phyloP scores from a whole-genome alignment of 2,797 vertebrate genomes.

The Enteromius mattozi region DNA sequence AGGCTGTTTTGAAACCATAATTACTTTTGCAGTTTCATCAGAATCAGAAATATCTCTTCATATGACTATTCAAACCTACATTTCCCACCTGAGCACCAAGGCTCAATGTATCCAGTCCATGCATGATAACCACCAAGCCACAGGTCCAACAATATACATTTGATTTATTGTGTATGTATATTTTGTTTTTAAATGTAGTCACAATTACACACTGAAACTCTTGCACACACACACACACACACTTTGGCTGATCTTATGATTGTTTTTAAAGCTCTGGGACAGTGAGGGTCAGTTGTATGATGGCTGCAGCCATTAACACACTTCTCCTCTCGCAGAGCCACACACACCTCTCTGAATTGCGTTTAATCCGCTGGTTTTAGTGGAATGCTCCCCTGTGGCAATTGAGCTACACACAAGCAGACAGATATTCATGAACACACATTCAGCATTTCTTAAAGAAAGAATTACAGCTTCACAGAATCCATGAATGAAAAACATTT shows the following conservation, averaged over 20 bases:
- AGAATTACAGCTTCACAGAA: neutral
- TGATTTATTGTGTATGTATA: neutral
- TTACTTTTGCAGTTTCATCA: neutral
- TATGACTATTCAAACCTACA: neutral
- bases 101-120: neutral
- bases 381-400: slow-evolving; percentile 23
- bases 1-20: neutral
- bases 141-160: neutral
- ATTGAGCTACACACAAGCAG: slow-evolving; percentile 1
- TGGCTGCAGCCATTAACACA: slow-evolving; percentile 14
- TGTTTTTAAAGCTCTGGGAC: slow-evolving; percentile 5
- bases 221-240: neutral
- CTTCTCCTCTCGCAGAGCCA: neutral
- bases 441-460: neutral
- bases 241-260: slow-evolving; percentile 14
- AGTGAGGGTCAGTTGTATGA: slow-evolving; percentile 7
- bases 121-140: neutral
- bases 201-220: neutral
- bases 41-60: neutral
- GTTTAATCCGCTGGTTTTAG: slow-evolving; percentile 17
- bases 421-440: slow-evolving; percentile 31
- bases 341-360: slow-evolving; percentile 23
- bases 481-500: slow-evolving; percentile 24
- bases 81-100: neutral
- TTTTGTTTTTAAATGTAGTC: neutral